Evolutionary conservation across 2,113 vertebrate species (phyloP), one percentile per base, ranked within the genome.

Genomic region (Syrrhaptes paradoxus): DNA sequence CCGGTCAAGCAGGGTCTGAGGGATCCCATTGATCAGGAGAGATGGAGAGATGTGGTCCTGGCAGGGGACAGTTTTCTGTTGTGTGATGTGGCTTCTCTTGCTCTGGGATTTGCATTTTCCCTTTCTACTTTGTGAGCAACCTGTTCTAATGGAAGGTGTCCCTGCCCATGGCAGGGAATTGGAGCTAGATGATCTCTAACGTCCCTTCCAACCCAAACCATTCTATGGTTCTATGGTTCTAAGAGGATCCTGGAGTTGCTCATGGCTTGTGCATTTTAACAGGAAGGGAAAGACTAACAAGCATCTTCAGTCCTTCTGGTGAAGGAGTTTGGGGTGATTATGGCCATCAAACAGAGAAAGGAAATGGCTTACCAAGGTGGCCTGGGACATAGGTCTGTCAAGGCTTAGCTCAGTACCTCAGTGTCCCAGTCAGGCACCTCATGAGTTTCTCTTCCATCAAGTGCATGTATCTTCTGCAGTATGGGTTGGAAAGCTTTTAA

Each of bases 231-330:
- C 41, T 41, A 41, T 13, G 41, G 28, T 52, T 58, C 32, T 32
- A 59, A 63, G 24, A 12, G 7, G 5, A 49, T 20, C 25, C 48
- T 62, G 55, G 34, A 70, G 55, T 22, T 48, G n/a, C 11, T 62
- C 13, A 18, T 2, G 5, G 9, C 32, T 54, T 6, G 4, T 49
- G 41, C 5, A 1, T 43, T 76, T 9, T 15, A 68, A 55, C 0
- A 0, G 3, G 2, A 73, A 46, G 3, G 28, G 15, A 52, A 34
- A 72, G 49, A 20, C 24, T 79, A 25, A 16, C 57, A 49, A 1
- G 0, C 32, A 55, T 29, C n/a, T 55, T 25, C 57, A 71, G 12
- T 6, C 48, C 28, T 61, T 51, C 49, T 31, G 16, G 32, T 52
- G 16, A 48, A 52, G 36, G 38, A 46, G 11, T 59, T 38, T 58